Evolutionary conservation across 2,797 vertebrate genomes (phyloP), one percentile per base, ranked within the genome.

Genomic region (Geotria australis): DNA sequence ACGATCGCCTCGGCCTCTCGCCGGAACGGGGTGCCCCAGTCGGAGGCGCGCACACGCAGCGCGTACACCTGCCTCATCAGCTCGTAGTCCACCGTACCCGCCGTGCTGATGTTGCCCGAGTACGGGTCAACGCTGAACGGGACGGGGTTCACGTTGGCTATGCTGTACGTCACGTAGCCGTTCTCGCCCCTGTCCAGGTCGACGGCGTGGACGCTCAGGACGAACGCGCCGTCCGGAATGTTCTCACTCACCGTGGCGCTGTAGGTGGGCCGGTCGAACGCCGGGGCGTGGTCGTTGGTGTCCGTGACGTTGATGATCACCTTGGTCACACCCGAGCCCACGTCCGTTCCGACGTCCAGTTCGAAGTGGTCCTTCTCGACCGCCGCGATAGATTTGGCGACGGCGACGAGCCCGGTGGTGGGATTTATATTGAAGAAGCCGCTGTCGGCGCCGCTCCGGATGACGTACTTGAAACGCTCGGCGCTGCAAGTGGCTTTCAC

Each of bases 121-220:
- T 96, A 95, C 66, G 85, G 83, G 71, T 95, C 75, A 8, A 99
- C 88, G 58, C 73, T 75, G 66, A 99, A 96, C 0, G 88, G 89
- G 64, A 85, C 77, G 2, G 74, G 80, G 66, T 68, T 80, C 45
- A 81, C 15, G 59, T 91, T 95, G 53, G 81, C 77, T 57, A 96
- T 81, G 64, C 80, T 91, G 64, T 99, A 99, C 8, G 89, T 95
- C 63, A 99, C 82, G 8, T 95, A 96, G 56, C 89, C 91, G 3
- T 91, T 84, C 65, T 99, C 91, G 1, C 82, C 83, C 62, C 72
- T 77, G 59, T 99, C 91, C 1, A 77, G 72, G 70, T 99, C 91
- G 3, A 68, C 72, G 15, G 88, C 89, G 61, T 70, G 84, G 49
- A 95, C 79, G 1, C 70, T 74, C 60, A 83, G 58, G 57, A 99